phyloP scores from a whole-genome alignment of 2,888 invertebrate species.

The Orthosia gothica region DNA sequence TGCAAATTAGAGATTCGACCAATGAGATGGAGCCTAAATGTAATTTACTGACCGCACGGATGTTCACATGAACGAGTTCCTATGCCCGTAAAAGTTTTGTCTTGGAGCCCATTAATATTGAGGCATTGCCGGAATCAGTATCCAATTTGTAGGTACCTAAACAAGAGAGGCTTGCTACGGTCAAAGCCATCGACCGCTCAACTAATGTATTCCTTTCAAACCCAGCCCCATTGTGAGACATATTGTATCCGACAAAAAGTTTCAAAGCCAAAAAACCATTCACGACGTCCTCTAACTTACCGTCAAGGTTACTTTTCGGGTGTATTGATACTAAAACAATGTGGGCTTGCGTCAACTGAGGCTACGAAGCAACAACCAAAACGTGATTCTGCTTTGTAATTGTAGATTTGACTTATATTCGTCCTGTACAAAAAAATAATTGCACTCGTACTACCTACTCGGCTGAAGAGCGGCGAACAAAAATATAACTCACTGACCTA shows the following conservation, averaged over 20 bases:
- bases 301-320: conserved; percentile 78
- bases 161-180: conserved; percentile 56
- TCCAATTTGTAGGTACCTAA: conserved; percentile 71
- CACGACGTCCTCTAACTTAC: conserved; percentile 78
- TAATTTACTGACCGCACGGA: conserved; percentile 50
- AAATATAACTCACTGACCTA: conserved; percentile 59
- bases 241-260: conserved; percentile 85
- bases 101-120: conserved; percentile 43
- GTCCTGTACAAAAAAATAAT: conserved; percentile 69
- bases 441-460: conserved; percentile 39
- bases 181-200: conserved; percentile 80
- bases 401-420: conserved; percentile 78
- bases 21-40: conserved; percentile 51
- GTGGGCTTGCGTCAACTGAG: conserved; percentile 74
- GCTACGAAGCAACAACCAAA: conserved; percentile 60
- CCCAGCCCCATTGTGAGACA: conserved; percentile 83
- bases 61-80: conserved; percentile 37
- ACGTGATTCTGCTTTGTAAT: conserved; percentile 76
- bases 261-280: conserved; percentile 78
- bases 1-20: conserved; percentile 65
- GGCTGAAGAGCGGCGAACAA: conserved; percentile 25
- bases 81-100: conserved; percentile 46
- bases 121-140: conserved; percentile 46
- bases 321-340: conserved; percentile 79
- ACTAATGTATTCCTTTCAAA: conserved; percentile 88